Conservation (phyloP, 2,888 invertebrate species). For the Willowsia nigromaculata region DNA sequence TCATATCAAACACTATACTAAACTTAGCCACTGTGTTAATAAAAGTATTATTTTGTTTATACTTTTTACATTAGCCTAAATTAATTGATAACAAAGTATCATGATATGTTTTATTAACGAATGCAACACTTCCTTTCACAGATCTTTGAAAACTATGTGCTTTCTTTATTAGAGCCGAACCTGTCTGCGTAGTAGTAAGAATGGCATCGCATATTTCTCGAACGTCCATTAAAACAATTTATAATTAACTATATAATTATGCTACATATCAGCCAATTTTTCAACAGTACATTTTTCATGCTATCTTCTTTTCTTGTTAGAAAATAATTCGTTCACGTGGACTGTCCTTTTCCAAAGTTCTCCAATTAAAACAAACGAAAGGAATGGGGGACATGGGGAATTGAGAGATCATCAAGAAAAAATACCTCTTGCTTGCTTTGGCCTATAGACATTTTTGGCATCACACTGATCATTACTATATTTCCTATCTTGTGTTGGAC, state of each 20-base stretch:
- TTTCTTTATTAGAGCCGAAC: not conserved
- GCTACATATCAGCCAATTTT: not conserved
- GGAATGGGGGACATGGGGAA: not conserved
- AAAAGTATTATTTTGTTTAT: not conserved
- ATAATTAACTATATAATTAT: not conserved
- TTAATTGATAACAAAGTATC: constrained; percentile 51
- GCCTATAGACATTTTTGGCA: not conserved
- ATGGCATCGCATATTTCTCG: not conserved
- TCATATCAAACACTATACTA: constrained; percentile 4
- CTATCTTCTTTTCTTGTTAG: not conserved
- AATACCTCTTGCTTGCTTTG: not conserved
- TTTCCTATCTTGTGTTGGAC: not conserved
- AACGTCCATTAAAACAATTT: not conserved
- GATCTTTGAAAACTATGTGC: constrained; percentile 26
- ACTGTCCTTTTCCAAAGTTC: not conserved
- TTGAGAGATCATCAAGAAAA: not conserved
- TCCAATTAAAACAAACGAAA: not conserved
- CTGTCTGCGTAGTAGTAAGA: not conserved
- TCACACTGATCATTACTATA: not conserved
- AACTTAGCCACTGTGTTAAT: not conserved
- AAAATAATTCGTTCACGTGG: not conserved
- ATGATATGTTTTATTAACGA: constrained; percentile 69
- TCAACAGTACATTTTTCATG: not conserved
- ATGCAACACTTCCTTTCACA: constrained; percentile 51
- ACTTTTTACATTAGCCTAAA: not conserved